Base-by-base conservation (phyloP, 2,113 vertebrate genomes). In the Zosterops hypoxanthus region DNA sequence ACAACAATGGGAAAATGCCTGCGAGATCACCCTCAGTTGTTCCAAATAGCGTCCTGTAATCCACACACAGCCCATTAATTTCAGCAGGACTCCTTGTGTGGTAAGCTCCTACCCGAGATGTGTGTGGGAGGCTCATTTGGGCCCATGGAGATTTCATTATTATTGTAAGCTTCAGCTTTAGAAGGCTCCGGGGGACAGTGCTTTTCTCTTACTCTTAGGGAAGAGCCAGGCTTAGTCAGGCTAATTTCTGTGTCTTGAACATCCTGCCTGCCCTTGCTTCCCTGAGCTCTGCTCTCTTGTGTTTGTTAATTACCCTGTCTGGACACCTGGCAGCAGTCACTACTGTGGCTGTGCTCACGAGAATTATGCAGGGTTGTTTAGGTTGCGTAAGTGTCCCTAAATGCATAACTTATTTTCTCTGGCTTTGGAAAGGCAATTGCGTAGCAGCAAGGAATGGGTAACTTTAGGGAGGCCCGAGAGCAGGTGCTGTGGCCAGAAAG, bases 61-160 rank as follows among this genome's bases (percentile, higher is more conserved):
- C 59, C 91, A 61, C n/a, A 46, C 33, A 50, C 75, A 92, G 78
- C 33, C 33, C 78, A 82, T 92, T 76, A 61, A 80, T 87, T 91
- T 88, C 78, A 85, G 29, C 71, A 70, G 75, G 61, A 60, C 95
- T 92, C 47, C 71, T 85, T 94, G 94, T 93, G 94, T 90, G 94
- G 94, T 77, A 95, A 91, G 50, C 19, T 80, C 59, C 64, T 77
- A 83, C 44, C 29, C 24, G 0, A 93, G 68, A 83, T 66, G 82
- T 88, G 91, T 92, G 94, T 94, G 94, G 89, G 94, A 94, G 75
- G 94, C 75, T 80, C 78, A 39, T 60, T 80, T 66, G 68, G 75
- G 87, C 47, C 90, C 90, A n/a, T 82, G 52, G 87, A 92, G 90
- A 88, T 90, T 91, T 94, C 87, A 69, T 88, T 93, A 87, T 94